Conservation (phyloP, 2,888 invertebrate species). For the Oxyteleia sp. region DNA sequence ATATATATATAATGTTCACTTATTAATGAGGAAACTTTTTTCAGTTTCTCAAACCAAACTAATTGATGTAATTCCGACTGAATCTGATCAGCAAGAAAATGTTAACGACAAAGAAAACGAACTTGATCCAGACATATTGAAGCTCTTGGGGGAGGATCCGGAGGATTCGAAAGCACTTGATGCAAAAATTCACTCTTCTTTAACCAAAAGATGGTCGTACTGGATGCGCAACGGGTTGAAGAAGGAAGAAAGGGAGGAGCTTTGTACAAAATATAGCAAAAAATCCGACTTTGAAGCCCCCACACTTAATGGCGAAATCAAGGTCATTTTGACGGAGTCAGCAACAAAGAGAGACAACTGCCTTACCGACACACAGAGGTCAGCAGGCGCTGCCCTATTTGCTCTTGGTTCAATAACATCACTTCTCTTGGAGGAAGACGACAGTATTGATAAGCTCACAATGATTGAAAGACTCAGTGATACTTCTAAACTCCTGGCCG, state of each 20-base stretch:
- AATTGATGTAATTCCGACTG: too few relatives aligned
- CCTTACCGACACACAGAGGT: conserved; percentile 82
- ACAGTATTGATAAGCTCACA: conserved; percentile 20
- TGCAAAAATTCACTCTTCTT: conserved; percentile 18
- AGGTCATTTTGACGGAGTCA: conserved; percentile 57
- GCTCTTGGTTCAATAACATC: conserved; percentile 46
- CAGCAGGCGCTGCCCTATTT: conserved; percentile 85
- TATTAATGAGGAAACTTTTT: too few relatives aligned
- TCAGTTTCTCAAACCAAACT: too few relatives aligned
- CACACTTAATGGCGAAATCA: conserved; percentile 57
- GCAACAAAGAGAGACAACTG: conserved; percentile 63
- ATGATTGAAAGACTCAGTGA: conserved; percentile 21
- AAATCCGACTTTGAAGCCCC: conserved; percentile 42
- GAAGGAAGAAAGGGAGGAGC: conserved; percentile 23
- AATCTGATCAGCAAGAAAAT: too few relatives aligned
- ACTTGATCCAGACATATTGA: not conserved
- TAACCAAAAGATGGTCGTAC: conserved; percentile 2
- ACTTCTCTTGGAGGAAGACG: conserved; percentile 48
- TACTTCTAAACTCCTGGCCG: conserved; percentile 32
- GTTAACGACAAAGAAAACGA: not conserved
- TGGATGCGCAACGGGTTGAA: conserved; percentile 12
- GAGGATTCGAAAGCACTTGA: not conserved
- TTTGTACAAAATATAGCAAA: conserved; percentile 21
- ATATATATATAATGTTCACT: too few relatives aligned
- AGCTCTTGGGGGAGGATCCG: conserved; percentile 13